Evolutionary conservation across 2,888 invertebrate species (phyloP), one percentile per base, ranked within the genome.

Genomic region (Leucophenga maculata): DNA sequence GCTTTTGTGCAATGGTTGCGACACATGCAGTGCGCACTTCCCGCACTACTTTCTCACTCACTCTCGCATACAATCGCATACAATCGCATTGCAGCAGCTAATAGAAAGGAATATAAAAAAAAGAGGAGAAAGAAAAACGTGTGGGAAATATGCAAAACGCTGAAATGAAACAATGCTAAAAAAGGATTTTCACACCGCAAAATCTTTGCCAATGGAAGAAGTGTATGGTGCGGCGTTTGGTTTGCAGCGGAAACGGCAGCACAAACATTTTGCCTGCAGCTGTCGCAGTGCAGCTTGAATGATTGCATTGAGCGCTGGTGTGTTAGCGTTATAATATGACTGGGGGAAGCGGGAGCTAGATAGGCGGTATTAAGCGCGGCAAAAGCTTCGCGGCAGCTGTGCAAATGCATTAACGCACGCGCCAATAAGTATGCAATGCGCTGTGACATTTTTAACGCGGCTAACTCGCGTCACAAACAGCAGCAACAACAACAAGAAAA

Each of bases 391-490:
- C 18, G 44, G 65, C 65, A 62, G 67, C 60, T 32, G 73, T 72
- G 76, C 69, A 74, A 65, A 65, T 78, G 82, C 79, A 83, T 83
- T 83, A 82, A 77, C 78, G 78, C 79, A 82, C 82, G 83, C 83
- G 80, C 82, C 82, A 82, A 79, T 82, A 82, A 78, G 78, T 83
- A 78, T 83, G 83, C 79, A 83, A 80, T 77, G 83, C 82, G 77
- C 78, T 82, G 83, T 83, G 83, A 83, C 83, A 82, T 83, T 83
- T 83, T 83, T 80, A 82, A 75, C 82, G 80, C 83, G 71, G 67
- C 70, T 78, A 76, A 79, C 81, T 79, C 78, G n/a, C 75, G 72
- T 70, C 82, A 67, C 69, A 65, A 55, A 69, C 73, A 73, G 70
- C 18, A 50, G 13, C 72, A 74, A 22, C 57, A 54, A 18, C 74